Base-by-base conservation (phyloP, 1,140 invertebrate species). In the Epicauta chinensis region DNA sequence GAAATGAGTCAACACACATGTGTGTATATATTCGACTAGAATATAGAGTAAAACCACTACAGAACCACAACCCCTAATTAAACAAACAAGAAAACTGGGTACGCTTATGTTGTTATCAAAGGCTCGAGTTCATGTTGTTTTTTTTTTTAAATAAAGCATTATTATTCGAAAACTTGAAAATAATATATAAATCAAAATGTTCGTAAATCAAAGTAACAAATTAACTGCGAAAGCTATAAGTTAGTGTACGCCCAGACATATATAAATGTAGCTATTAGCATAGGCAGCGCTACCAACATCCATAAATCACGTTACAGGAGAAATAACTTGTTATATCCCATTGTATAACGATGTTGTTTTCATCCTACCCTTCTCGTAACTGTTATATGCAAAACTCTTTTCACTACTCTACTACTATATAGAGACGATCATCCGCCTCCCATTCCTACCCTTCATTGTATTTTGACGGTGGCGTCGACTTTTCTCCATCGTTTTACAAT, bases 161-260 rank as follows among this genome's bases (percentile, higher is more conserved):
- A 23, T 23, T 23, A 23, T 23, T 23, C 23, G 23, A 23, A 23
- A 23, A 5, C 4, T 23, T 23, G 23, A 23, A 23, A 23, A 23
- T 23, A 23, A 23, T 23, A 23, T 3, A 23, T 23, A 58, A 59
- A 59, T 59, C 53, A 59, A 55, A 59, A 58, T 37, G 53, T 42
- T 54, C 66, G 66, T 69, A 69, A 69, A 69, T 69, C 67, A 68
- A 69, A 69, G 63, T 65, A 69, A 68, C 67, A 68, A 69, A 69
- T 69, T 69, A 69, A 69, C 64, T 68, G 64, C 62, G 61, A 66
- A 68, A 59, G 63, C 62, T 61, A 66, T 69, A 69, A 68, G 60
- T 68, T 68, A 65, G 59, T 62, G 48, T 56, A 49, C 58, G 58
- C 59, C 56, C 60, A 49, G 67, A 69, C 67, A 58, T 60, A 66